Evolutionary conservation across 2,797 vertebrate species (phyloP).

Genomic region (Adrianichthys oophorus): DNA sequence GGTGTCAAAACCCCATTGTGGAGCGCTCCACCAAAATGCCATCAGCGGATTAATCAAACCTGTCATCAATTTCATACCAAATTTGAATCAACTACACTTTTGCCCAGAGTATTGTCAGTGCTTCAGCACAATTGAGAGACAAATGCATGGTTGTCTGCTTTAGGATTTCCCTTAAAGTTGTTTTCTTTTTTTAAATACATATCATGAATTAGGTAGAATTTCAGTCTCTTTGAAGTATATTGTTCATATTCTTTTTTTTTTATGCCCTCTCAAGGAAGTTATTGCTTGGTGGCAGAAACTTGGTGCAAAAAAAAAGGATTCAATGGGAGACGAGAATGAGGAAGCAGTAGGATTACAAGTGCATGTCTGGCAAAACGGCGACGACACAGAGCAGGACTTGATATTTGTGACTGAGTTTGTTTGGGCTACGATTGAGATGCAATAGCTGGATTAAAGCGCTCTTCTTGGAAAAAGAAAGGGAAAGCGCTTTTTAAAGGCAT

Average conservation of each 20-base stretch:
- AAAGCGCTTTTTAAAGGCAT: conserved; percentile 38
- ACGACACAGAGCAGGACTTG: conserved; percentile 30
- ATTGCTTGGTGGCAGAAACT: conserved; percentile 29
- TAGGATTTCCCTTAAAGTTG: conserved; percentile 22
- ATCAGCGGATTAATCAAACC: conserved; percentile 69
- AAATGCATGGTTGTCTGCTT: conserved; percentile 19
- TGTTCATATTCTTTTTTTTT: neutral
- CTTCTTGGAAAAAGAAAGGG: conserved; percentile 27
- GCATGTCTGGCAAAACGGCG: conserved; percentile 52
- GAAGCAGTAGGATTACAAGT: conserved; percentile 46
- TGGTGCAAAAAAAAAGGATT: conserved; percentile 18
- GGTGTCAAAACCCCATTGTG: conserved; percentile 57
- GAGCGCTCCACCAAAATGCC: conserved; percentile 50
- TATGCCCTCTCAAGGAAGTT: conserved; percentile 44
- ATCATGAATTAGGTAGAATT: neutral
- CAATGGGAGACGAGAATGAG: conserved; percentile 28
- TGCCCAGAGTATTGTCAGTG: conserved; percentile 21
- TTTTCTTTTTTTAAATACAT: neutral
- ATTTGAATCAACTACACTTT: conserved; percentile 59
- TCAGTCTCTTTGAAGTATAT: neutral
- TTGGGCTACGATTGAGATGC: conserved; percentile 56
- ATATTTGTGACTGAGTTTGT: conserved; percentile 42
- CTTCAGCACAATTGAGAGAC: conserved; percentile 15
- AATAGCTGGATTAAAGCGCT: conserved; percentile 64
- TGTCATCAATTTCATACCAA: conserved; percentile 69